Evolutionary conservation across 2,888 invertebrate species (phyloP), one percentile per base, ranked within the genome.

Genomic region (Polydrusus pterygomalis): DNA sequence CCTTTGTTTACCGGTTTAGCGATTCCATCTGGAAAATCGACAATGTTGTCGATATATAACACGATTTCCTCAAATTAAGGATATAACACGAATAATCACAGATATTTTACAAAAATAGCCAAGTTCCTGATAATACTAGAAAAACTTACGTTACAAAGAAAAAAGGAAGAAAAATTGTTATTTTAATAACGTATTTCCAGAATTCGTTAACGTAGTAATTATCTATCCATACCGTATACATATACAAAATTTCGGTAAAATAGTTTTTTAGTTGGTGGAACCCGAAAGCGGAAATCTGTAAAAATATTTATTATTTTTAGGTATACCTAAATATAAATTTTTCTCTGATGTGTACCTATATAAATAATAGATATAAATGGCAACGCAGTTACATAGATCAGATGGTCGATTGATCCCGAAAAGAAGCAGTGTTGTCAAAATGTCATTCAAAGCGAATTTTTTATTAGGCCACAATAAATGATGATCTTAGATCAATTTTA

Each of bases 1-100:
- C 25, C 15, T 60, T 10, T 60, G 58, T 60, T 60, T 60, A 60
- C 58, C 38, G 58, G 58, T 58, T 58, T 58, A 58, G 58, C 11
- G 58, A 60, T 60, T 60, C 58, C 58, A 60, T 60, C 38, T 60
- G 38, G 58, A 60, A 38, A 18, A 40, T 38, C 8, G 15, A 38
- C 58, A 60, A 17, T 60, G 58, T 60, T 40, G 58, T 18, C 58
- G 25, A 9, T 17, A 17, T 15, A 15, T 13, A 6, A 5, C 56
- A 17, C 0, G 7, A 58, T 25, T 1, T 34, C n/a, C 56, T 54
- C 11, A 25, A 25, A 54, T 54, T 54, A 25, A 20, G n/a, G 51
- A 20, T 18, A 0, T 51, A 51, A 25, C 25, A 25, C 3, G 3
- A 43, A 43, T 3, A 43, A 3, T 8, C 17, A n/a, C 47, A 17